phyloP scores from a whole-genome alignment of 2,797 vertebrate genomes.

The Propithecus perrieri region DNA sequence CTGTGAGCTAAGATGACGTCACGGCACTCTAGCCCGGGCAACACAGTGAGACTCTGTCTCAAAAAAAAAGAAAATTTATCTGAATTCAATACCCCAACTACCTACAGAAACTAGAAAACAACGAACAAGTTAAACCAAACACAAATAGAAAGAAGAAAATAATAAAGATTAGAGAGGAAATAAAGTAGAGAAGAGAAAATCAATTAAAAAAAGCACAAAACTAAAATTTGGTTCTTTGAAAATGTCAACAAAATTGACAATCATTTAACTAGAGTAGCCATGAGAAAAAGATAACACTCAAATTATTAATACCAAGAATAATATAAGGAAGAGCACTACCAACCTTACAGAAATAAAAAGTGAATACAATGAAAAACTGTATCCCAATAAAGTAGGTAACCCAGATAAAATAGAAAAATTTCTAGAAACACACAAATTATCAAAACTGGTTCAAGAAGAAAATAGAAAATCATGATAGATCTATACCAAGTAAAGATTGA shows the following conservation, averaged over 20 bases:
- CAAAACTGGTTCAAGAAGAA: background rate
- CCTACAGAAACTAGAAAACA: background rate
- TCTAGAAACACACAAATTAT: background rate
- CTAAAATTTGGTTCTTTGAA: background rate
- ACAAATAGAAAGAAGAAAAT: background rate
- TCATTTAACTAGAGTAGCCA: background rate
- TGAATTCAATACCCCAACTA: background rate
- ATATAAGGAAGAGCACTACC: too few species aligned
- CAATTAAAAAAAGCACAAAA: background rate
- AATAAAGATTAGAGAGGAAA: background rate
- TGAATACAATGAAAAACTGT: background rate
- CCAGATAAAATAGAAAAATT: background rate
- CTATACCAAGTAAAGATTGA: background rate
- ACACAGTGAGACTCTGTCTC: too few species aligned
- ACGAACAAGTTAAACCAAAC: background rate
- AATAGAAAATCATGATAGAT: background rate
- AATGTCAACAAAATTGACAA: background rate
- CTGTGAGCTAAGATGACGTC: too few species aligned
- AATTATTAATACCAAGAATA: too few species aligned
- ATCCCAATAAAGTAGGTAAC: background rate
- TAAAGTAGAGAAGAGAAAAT: background rate
- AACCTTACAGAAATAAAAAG: background rate
- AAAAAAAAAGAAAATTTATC: background rate
- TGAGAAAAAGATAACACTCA: too few species aligned
- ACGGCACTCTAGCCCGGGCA: too few species aligned